Percentiles rank a stretch among this genome's conserved stretches.
These are phyloP conservation scores for Cyanoliseus patagonus DNA, from an alignment of 2,113 vertebrate species.

Conservation along the genomic window DNA sequence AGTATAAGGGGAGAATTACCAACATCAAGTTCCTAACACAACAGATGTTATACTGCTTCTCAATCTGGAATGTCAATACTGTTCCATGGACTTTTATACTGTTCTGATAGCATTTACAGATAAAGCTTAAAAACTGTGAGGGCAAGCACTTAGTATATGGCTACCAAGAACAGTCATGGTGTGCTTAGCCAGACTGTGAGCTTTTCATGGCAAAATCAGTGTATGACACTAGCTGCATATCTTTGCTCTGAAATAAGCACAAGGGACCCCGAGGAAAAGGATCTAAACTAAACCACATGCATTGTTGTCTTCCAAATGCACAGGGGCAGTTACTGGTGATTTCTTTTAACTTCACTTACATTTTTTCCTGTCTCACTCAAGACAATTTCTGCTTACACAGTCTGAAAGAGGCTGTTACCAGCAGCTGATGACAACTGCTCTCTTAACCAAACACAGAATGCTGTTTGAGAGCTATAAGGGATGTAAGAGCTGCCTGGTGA, in stretches of 20 bases:
- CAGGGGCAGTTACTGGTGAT: background rate
- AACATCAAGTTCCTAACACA: background rate
- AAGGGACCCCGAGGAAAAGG: background rate
- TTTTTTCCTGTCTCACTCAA: background rate
- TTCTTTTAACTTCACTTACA: background rate
- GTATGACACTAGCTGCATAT: background rate
- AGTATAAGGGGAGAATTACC: background rate
- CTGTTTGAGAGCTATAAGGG: background rate
- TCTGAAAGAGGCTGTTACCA: background rate
- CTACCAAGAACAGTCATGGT: background rate
- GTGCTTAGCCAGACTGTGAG: background rate
- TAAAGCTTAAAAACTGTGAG: background rate
- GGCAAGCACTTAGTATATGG: background rate
- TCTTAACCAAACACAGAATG: background rate
- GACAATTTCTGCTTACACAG: background rate
- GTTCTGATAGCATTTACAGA: background rate
- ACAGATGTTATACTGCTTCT: background rate
- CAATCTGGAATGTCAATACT: background rate
- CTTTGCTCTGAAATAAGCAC: background rate
- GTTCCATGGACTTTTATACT: background rate
- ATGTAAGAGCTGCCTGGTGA: background rate
- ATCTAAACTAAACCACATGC: background rate
- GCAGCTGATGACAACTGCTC: background rate
- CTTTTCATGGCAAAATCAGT: background rate
- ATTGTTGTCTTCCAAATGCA: background rate